Conservation (phyloP, 1,140 invertebrate genomes). For the Tetragnatha versicolor region DNA sequence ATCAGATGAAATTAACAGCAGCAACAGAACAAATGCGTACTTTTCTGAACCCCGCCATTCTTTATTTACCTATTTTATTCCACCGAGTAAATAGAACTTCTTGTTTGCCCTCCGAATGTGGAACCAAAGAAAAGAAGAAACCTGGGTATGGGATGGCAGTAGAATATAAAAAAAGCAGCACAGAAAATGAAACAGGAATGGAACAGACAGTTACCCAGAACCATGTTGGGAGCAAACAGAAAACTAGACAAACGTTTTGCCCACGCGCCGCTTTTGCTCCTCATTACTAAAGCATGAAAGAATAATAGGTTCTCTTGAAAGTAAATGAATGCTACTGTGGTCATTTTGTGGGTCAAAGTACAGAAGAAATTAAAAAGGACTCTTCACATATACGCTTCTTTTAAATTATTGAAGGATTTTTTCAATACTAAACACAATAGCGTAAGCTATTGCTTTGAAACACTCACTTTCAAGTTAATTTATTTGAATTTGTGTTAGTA, state of each 20-base stretch:
- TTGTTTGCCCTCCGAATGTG: background rate
- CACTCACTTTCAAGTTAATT: no score
- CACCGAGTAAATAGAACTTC: slow-evolving; percentile 14
- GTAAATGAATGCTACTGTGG: background rate
- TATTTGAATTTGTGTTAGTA: no score
- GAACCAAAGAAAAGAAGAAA: background rate
- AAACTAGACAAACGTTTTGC: background rate
- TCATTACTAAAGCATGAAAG: slow-evolving; percentile 27
- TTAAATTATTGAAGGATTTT: no score
- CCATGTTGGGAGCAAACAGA: background rate
- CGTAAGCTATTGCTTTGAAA: no score
- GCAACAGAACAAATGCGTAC: no score
- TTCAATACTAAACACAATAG: no score
- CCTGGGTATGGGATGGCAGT: background rate
- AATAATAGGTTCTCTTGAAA: background rate
- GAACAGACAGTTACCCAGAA: slow-evolving; percentile 6
- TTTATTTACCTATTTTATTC: slow-evolving; percentile 16
- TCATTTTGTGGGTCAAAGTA: background rate
- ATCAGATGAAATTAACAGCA: no score
- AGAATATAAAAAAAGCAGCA: background rate
- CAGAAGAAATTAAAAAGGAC: background rate
- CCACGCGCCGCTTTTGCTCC: slow-evolving; percentile 16
- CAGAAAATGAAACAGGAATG: slow-evolving; percentile 4
- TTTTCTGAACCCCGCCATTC: background rate
- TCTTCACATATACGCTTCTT: no score